phyloP scores from a whole-genome alignment of 2,797 vertebrate genomes.

The Neosilurus hyrtlii region DNA sequence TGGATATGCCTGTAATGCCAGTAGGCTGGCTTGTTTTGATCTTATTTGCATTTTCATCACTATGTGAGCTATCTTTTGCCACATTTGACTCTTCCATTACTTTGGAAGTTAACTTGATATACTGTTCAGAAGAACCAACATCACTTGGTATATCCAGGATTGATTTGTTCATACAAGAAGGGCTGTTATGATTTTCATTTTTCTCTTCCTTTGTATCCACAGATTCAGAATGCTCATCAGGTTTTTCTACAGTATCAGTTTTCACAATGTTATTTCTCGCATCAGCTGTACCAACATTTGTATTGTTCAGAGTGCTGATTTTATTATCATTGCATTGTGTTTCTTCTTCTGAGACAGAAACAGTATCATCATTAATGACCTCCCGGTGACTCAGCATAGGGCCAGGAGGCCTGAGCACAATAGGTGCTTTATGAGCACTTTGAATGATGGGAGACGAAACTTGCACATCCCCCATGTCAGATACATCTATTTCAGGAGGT shows the following conservation, averaged over 20 bases:
- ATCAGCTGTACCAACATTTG: constrained; percentile 19
- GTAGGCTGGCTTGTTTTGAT: constrained; percentile 27
- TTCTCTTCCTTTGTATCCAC: background rate
- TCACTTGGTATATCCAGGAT: background rate
- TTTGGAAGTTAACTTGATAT: constrained; percentile 20
- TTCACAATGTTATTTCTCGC: constrained; percentile 31
- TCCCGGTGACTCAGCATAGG: constrained; percentile 74
- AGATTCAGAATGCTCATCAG: constrained; percentile 6
- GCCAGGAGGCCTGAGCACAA: constrained; percentile 60
- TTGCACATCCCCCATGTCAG: constrained; percentile 44
- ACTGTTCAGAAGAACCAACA: background rate
- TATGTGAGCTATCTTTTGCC: constrained; percentile 20
- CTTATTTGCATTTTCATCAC: constrained; percentile 29
- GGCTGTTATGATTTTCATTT: constrained; percentile 11
- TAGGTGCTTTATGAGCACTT: constrained; percentile 46
- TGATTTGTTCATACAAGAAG: background rate
- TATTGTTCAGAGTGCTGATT: constrained; percentile 11
- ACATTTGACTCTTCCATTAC: background rate
- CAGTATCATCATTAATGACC: constrained; percentile 63
- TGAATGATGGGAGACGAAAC: constrained; percentile 47
- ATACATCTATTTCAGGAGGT: constrained; percentile 45
- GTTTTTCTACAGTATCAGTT: constrained; percentile 22
- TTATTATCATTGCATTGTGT: constrained; percentile 32
- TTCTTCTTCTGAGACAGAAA: constrained; percentile 55
- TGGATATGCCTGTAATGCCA: constrained; percentile 30